Evolutionary conservation across 2,113 vertebrate genomes (phyloP), one percentile per base, ranked within the genome.

Genomic region (Megalops atlanticus): DNA sequence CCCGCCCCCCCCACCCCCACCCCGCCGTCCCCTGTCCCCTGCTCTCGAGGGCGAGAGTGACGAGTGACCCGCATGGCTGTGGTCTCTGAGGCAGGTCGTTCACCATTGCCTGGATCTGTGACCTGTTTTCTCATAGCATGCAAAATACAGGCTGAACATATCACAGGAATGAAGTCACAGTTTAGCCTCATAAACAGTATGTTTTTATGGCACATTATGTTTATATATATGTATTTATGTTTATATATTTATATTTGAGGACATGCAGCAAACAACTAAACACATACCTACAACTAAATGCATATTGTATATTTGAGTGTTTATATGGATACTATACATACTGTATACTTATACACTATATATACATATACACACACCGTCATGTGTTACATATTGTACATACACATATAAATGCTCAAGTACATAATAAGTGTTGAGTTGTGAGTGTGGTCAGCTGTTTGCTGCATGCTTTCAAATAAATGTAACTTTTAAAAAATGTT

Each of bases 21-120:
- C 45, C 35, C 38, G 54, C 47, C 41, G 69, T 35, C 2, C 43
- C 36, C 33, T n/a, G 52, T 14, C 35, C 27, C 39, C 64, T 49
- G 73, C 40, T 2, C 43, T 64, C 71, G n/a, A n/a, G 83, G 58
- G 76, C 16, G 14, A 68, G 54, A 52, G 15, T 21, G 33, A 36
- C 3, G 85, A 64, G 86, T 89, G 88, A 90, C 90, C 84, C 81
- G 81, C 79, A 78, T 58, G 6, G 58, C 88, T 27, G 41, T 2
- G 38, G 1, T 38, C 72, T 74, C 72, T 16, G 18, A 76, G 80
- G 45, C 80, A 43, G 36, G 79, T 64, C 47, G 54, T 40, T 74
- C 52, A 78, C 49, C 24, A 69, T 18, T 33, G 74, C 52, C 40
- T 24, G 52, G 33, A 47, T 52, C 74, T 49, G 58, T 71, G 80